Evolutionary conservation across 2,888 invertebrate genomes (phyloP), one percentile per base, ranked within the genome.

Genomic region (Leptopterna dolabrata): DNA sequence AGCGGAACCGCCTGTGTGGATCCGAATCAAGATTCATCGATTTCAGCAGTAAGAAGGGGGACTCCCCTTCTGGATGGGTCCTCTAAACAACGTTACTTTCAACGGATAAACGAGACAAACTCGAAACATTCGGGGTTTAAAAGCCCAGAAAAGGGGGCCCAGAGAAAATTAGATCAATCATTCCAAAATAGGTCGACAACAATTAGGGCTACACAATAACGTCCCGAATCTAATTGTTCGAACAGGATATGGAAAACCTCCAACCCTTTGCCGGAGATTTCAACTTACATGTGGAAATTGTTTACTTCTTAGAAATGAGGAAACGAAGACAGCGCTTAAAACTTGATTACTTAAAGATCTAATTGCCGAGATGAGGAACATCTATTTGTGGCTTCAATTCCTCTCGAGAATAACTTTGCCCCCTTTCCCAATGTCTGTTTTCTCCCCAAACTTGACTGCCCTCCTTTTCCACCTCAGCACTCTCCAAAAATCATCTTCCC

Each of bases 241-340:
- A 78, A 71, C 70, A 84, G 86, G 86, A 86, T 86, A 86, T 86
- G 86, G 86, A 86, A 86, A 86, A 80, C 86, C 80, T 76, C 86
- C 43, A 73, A 73, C 86, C 86, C 76, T 29, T 80, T 63, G 41
- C 86, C 86, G 86, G 86, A 86, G 86, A 86, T 86, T 86, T 86
- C 86, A 86, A 86, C 78, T 86, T 86, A 80, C 80, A 86, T 78
- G 76, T 78, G 78, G 78, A 86, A 86, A 86, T 86, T 86, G 86
- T 86, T 86, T 78, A 86, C 86, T 86, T 86, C 86, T 86, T 63
- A 36, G 86, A 86, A 86, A 86, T 78, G 80, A 86, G 86, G 86
- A 86, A 78, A 86, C 86, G 86, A 86, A 36, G 85, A 86, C 73
- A 27, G 51, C 55, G 19, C 30, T 86, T 86, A 14, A 80, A 86